Evolutionary conservation across 2,888 invertebrate genomes (phyloP).

Genomic region (Idaea straminata): DNA sequence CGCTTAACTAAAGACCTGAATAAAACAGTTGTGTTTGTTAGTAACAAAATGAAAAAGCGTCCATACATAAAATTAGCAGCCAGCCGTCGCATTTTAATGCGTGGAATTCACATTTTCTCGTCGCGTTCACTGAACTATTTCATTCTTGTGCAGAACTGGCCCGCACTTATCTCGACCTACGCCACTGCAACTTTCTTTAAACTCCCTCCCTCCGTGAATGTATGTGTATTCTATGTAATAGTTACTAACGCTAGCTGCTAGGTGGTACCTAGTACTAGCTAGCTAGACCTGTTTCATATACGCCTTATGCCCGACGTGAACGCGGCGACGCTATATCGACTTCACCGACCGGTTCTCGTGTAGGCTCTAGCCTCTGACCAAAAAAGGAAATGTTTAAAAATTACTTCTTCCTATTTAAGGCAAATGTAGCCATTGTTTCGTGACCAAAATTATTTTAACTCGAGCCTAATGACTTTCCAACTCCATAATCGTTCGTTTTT

Average conservation of each 20-base stretch:
- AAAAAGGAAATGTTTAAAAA: constrained; percentile 22
- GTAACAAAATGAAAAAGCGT: constrained; percentile 2
- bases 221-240: constrained; percentile 29
- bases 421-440: constrained; percentile 17
- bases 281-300: constrained; percentile 37
- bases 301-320: constrained; percentile 18
- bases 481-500: constrained; percentile 17
- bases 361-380: constrained; percentile 25
- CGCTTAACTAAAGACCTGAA: background rate
- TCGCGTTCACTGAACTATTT: constrained; percentile 34
- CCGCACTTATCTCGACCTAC: constrained; percentile 59
- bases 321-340: constrained; percentile 11
- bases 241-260: constrained; percentile 26
- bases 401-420: constrained; percentile 25
- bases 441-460: constrained; percentile 10
- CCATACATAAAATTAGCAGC: background rate
- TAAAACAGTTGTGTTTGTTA: background rate
- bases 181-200: constrained; percentile 68
- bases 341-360: constrained; percentile 42
- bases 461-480: constrained; percentile 8
- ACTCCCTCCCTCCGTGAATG: constrained; percentile 33
- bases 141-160: constrained; percentile 37
- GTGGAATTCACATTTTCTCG: constrained; percentile 24
- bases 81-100: constrained; percentile 24
- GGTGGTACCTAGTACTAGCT: background rate